Evolutionary conservation across 2,797 vertebrate genomes (phyloP), one percentile per base, ranked within the genome.

Genomic region (Setipinna tenuifilis): DNA sequence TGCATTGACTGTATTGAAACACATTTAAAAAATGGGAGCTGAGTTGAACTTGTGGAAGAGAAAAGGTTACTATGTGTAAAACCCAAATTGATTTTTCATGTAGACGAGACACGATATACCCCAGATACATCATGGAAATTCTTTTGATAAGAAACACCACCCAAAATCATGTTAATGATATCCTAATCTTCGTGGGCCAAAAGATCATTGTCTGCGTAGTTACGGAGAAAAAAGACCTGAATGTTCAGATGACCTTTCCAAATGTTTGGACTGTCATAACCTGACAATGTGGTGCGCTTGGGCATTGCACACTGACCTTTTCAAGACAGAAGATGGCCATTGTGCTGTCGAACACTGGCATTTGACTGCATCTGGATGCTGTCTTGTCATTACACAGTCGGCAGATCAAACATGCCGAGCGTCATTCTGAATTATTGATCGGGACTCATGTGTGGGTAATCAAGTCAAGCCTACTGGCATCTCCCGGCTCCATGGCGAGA

Each of bases 351-450:
- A 83, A 58, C n/a, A 46, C 35, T 41, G 71, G 71, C 71, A 78
- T 78, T 16, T 11, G 25, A 41, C 71, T 21, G 21, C 6, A 71
- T 46, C 82, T 57, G 83, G 31, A 83, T 78, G 80, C 61, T 57
- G 48, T 54, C 83, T 84, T 81, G 81, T 81, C 46, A 68, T 57
- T 59, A 82, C 83, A 65, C 75, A 87, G 61, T 82, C 80, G 57
- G 80, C 54, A 75, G 86, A 23, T 84, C 83, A 85, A 5, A 9
- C 61, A 78, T 78, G 58, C 62, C 23, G 54, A 16, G 6, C 31
- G 58, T 54, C 54, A 31, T 28, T 62, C 54, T 84, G 83, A 44
- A 82, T 82, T 84, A 87, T 84, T 84, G 31, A 82, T 62, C 57
- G 25, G 35, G 50, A 87, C 17, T 25, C 80, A 58, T n/a, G 62